Conservation (phyloP, 2,113 vertebrate genomes). For the Upupa epops region DNA sequence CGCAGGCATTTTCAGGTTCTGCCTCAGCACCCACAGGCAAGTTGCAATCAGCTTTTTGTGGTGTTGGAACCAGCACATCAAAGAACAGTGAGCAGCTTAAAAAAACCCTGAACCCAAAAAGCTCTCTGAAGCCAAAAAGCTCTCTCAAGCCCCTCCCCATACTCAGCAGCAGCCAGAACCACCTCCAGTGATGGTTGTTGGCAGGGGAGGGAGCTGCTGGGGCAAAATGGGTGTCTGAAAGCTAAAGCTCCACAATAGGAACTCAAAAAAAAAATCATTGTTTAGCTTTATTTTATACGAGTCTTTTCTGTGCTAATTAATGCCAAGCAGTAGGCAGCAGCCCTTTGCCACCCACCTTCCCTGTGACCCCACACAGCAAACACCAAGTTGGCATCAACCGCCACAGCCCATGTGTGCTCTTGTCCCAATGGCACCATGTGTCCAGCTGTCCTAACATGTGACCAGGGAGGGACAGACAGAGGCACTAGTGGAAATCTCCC, state of each 20-base stretch:
- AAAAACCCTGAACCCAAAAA: not conserved
- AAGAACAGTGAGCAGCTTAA: not conserved
- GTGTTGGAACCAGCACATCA: slow-evolving; percentile 8
- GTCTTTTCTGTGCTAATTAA: not conserved
- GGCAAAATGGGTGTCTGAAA: not conserved
- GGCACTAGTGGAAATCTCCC: not conserved
- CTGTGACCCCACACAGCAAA: rapidly evolving
- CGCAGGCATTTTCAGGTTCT: not conserved
- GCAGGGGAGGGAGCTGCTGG: not conserved
- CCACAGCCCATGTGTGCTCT: rapidly evolving
- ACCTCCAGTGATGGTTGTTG: not conserved
- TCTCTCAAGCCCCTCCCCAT: not conserved
- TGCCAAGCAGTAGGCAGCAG: not conserved
- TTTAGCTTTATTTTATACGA: not conserved
- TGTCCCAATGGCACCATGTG: not conserved
- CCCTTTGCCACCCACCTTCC: not conserved
- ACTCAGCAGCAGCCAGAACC: not conserved
- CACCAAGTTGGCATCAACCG: not conserved
- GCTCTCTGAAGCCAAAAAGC: not conserved
- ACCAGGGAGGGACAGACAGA: not conserved
- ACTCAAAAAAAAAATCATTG: not conserved
- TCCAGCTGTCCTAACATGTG: not conserved
- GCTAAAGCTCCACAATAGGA: not conserved
- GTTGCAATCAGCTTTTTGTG: not conserved
- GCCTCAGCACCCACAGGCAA: not conserved